These are phyloP conservation scores for Papilio helenus DNA, from an alignment of 1,140 invertebrate genomes.

Conservation along the genomic window DNA sequence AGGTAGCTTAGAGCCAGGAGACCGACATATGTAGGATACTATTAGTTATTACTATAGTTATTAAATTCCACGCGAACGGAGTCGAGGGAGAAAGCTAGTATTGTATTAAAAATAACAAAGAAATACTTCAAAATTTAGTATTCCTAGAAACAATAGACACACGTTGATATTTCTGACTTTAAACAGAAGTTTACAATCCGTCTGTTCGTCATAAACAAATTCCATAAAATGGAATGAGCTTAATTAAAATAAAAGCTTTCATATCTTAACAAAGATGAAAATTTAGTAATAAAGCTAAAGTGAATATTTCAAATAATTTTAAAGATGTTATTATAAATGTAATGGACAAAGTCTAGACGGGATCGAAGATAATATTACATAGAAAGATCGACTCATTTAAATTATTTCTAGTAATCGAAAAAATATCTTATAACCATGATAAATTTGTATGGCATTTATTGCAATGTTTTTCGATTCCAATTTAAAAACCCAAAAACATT, in stretches of 20 bases:
- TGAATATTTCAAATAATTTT: conserved; percentile 1
- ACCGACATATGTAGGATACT: too few species aligned
- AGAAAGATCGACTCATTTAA: too few species aligned
- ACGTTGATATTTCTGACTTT: not conserved
- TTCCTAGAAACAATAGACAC: not conserved
- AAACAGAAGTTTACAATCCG: not conserved
- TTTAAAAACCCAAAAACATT: too few species aligned
- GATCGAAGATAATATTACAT: not conserved
- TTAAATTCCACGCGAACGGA: too few species aligned
- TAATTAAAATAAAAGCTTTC: conserved; percentile 4
- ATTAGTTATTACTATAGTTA: too few species aligned
- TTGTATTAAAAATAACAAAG: not conserved
- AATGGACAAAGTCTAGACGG: conserved; percentile 13
- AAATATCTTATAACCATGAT: too few species aligned
- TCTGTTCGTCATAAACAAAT: conserved; percentile 8
- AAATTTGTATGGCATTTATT: too few species aligned
- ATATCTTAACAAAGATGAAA: conserved; percentile 4
- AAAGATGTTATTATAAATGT: not conserved
- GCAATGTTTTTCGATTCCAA: too few species aligned
- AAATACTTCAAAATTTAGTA: not conserved
- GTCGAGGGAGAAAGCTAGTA: too few species aligned
- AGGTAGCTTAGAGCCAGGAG: too few species aligned
- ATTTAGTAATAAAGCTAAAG: not conserved
- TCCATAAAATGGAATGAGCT: not conserved
- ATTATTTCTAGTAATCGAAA: too few species aligned